Conservation (phyloP, 2,797 vertebrate genomes). For the Sebastiscus albofasciatus region DNA sequence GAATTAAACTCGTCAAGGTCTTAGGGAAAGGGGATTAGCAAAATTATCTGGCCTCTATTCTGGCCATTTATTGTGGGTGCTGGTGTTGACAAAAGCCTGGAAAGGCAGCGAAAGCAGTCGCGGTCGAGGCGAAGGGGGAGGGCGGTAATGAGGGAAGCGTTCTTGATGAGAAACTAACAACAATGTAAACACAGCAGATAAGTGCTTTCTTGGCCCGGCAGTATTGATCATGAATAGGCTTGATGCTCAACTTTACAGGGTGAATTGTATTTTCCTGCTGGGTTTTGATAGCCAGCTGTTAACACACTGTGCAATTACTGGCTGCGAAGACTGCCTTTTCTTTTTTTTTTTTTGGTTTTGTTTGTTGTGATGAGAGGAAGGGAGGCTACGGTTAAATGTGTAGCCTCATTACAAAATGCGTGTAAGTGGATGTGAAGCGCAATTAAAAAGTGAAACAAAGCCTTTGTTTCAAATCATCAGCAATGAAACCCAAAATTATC, state of each 20-base stretch:
- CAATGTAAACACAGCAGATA: constrained; percentile 70
- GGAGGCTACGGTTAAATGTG: constrained; percentile 61
- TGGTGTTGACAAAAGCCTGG: constrained; percentile 65
- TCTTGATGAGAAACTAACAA: constrained; percentile 73
- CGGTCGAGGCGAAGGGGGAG: constrained; percentile 3
- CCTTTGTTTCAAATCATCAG: constrained; percentile 78
- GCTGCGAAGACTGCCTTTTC: constrained; percentile 9
- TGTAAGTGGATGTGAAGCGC: constrained; percentile 69
- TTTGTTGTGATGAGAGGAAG: constrained; percentile 71
- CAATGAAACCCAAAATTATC: constrained; percentile 80
- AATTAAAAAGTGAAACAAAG: constrained; percentile 75
- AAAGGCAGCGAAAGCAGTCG: constrained; percentile 28
- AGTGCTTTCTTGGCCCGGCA: constrained; percentile 64
- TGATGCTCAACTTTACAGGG: constrained; percentile 69
- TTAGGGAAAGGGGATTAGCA: constrained; percentile 78
- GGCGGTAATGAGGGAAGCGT: constrained; percentile 46
- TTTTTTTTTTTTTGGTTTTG: constrained; percentile 17
- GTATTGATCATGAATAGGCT: constrained; percentile 73
- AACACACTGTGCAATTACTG: constrained; percentile 69
- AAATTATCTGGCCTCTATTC: constrained; percentile 73
- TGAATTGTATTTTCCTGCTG: constrained; percentile 68
- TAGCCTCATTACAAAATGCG: constrained; percentile 68
- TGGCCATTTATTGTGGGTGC: constrained; percentile 55
- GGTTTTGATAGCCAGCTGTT: constrained; percentile 75
- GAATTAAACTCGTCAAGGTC: constrained; percentile 83